phyloP scores from a whole-genome alignment of 1,140 invertebrate genomes.

The Zaprionus inermis region DNA sequence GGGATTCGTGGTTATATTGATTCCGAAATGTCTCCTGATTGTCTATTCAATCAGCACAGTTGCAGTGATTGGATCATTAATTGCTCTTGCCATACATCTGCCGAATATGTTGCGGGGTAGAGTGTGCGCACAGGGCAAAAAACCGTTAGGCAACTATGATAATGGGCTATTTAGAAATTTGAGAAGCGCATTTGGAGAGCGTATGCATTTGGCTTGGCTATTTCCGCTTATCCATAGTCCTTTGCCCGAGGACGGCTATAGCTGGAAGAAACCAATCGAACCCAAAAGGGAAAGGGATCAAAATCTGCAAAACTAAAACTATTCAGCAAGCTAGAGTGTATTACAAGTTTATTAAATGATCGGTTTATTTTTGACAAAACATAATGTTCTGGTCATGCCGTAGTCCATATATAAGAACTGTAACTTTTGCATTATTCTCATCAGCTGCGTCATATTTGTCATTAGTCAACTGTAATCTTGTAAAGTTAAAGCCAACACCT shows the following conservation, averaged over 20 bases:
- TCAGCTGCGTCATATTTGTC: not conserved
- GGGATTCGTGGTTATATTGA: not conserved
- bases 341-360: not conserved
- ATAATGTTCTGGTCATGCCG: not conserved
- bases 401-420: constrained; percentile 56
- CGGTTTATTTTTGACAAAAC: not conserved
- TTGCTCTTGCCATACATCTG: constrained; percentile 88
- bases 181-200: constrained; percentile 88
- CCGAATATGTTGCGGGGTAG: constrained; percentile 81
- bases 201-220: constrained; percentile 89
- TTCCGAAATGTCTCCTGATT: constrained; percentile 86
- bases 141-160: constrained; percentile 85
- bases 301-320: too few relatives aligned
- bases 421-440: constrained; percentile 16
- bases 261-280: constrained; percentile 59
- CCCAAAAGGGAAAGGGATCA: not conserved
- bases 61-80: constrained; percentile 84
- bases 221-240: constrained; percentile 9
- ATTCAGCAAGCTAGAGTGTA: too few relatives aligned
- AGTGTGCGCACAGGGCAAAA: constrained; percentile 13
- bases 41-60: constrained; percentile 88
- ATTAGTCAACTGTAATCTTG: constrained; percentile 33
- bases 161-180: constrained; percentile 89
- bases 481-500: constrained; percentile 60
- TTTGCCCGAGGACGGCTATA: constrained; percentile 21